These are phyloP conservation scores for Spondyliosoma cantharus DNA, from an alignment of 2,797 vertebrate species.

Conservation along the genomic window DNA sequence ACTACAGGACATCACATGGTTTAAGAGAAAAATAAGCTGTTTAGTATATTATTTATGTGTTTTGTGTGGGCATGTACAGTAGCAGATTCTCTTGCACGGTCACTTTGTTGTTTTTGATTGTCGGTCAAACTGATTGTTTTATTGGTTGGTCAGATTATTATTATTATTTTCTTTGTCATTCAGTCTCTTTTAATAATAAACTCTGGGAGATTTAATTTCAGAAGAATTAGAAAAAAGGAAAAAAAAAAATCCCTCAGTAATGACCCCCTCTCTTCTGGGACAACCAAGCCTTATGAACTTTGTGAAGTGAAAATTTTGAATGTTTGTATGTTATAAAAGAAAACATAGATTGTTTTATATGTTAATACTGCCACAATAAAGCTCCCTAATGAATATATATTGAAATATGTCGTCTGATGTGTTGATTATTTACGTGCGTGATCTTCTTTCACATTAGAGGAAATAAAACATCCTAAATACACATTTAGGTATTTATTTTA, in stretches of 20 bases:
- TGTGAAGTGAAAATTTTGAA: slow-evolving; percentile 94
- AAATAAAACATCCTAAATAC: too few relatives aligned
- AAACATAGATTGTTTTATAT: slow-evolving; percentile 96
- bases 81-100: slow-evolving; percentile 84
- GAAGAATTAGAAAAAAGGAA: slow-evolving; percentile 79
- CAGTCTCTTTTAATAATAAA: slow-evolving; percentile 86
- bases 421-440: slow-evolving; percentile 34
- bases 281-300: slow-evolving; percentile 95
- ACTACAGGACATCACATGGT: slow-evolving; percentile 62
- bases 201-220: slow-evolving; percentile 89
- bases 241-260: slow-evolving; percentile 53
- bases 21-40: slow-evolving; percentile 55
- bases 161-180: slow-evolving; percentile 84
- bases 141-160: slow-evolving; percentile 43
- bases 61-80: slow-evolving; percentile 79
- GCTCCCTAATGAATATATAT: slow-evolving; percentile 83
- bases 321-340: slow-evolving; percentile 92
- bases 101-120: slow-evolving; percentile 82
- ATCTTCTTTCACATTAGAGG: too few relatives aligned
- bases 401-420: slow-evolving; percentile 39
- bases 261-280: slow-evolving; percentile 84
- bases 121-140: slow-evolving; percentile 80
- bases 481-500: too few relatives aligned
- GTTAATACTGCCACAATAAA: slow-evolving; percentile 96
- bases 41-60: slow-evolving; percentile 67